Conservation (phyloP, 2,113 vertebrate genomes). For the Sphyrna mokarran region DNA sequence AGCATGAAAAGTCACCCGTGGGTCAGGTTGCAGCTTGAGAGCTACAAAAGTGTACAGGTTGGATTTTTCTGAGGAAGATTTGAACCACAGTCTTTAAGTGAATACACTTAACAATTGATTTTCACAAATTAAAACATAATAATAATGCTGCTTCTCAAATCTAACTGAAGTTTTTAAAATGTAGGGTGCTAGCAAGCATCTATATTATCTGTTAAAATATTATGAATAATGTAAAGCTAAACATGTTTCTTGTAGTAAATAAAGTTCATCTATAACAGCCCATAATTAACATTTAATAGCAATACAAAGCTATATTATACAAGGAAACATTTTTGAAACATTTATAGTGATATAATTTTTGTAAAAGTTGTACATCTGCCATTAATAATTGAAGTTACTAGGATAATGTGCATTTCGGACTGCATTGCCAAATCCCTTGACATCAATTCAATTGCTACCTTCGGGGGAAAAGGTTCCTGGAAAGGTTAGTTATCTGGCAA, state of each 20-base stretch:
- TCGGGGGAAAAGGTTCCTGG: neutral
- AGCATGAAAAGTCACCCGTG: too few species aligned
- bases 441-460: neutral
- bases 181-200: neutral
- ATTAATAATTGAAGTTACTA: neutral
- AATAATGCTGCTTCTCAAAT: neutral
- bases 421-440: neutral
- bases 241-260: neutral
- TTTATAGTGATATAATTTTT: neutral
- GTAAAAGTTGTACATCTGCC: neutral
- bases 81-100: neutral
- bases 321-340: neutral
- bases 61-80: too few species aligned
- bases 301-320: neutral
- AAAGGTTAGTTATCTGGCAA: neutral
- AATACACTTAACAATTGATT: neutral
- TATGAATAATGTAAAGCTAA: neutral
- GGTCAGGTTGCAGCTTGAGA: too few species aligned
- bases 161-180: neutral
- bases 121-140: neutral
- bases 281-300: neutral
- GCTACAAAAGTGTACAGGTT: too few species aligned
- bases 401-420: neutral
- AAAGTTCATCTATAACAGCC: neutral
- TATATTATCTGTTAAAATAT: neutral